phyloP scores from a whole-genome alignment of 2,797 vertebrate species.

The Eulemur albifrons region DNA sequence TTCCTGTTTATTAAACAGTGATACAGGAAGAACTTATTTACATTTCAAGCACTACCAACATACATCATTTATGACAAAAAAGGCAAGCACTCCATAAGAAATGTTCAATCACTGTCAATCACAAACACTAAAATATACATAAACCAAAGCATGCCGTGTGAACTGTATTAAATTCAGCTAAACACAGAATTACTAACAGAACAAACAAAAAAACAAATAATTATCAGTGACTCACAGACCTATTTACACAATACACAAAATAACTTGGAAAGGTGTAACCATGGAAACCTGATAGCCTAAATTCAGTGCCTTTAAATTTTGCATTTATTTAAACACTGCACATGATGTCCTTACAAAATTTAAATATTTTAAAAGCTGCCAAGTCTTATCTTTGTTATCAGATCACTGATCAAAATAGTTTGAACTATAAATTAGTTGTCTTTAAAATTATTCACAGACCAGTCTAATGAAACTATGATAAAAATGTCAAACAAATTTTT shows the following conservation, averaged over 20 bases:
- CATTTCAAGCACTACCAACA: constrained; percentile 88
- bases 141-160: constrained; percentile 85
- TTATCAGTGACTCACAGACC: constrained; percentile 85
- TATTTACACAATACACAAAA: constrained; percentile 83
- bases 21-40: constrained; percentile 91
- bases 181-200: constrained; percentile 85
- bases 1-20: constrained; percentile 84
- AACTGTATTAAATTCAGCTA: constrained; percentile 84
- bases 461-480: constrained; percentile 62
- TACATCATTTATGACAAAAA: constrained; percentile 91
- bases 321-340: constrained; percentile 82
- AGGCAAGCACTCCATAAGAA: constrained; percentile 88
- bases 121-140: constrained; percentile 87
- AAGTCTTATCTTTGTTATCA: constrained; percentile 75
- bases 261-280: constrained; percentile 82
- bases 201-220: constrained; percentile 88
- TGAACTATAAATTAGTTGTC: constrained; percentile 71
- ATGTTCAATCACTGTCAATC: constrained; percentile 92
- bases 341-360: constrained; percentile 77
- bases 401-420: constrained; percentile 77
- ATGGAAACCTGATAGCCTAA: constrained; percentile 84
- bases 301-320: constrained; percentile 81
- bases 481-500: constrained; percentile 73
- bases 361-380: constrained; percentile 73
- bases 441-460: constrained; percentile 75